Conservation (phyloP, 2,797 vertebrate genomes). For the Phoebastria nigripes region DNA sequence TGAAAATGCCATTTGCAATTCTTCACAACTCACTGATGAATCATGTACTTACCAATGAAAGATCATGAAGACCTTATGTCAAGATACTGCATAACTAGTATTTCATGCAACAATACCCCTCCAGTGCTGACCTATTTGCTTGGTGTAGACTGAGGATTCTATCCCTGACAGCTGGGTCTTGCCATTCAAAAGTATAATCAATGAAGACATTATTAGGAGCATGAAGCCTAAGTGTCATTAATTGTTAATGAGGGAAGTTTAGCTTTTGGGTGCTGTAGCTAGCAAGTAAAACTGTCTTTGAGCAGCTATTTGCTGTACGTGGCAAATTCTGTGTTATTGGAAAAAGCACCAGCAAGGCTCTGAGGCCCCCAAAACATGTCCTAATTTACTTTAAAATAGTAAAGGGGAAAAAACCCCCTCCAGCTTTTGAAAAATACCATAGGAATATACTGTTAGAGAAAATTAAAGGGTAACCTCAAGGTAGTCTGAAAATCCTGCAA, state of each 20-base stretch:
- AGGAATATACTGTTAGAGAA: not conserved
- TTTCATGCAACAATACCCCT: not conserved
- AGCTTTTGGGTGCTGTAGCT: not conserved
- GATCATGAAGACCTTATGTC: not conserved
- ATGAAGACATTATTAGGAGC: not conserved
- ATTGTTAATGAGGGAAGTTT: not conserved
- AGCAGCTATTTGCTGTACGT: not conserved
- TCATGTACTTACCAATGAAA: not conserved
- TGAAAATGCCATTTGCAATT: not conserved
- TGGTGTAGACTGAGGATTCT: not conserved
- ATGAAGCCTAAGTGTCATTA: not conserved
- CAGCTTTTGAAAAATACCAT: not conserved
- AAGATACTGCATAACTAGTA: not conserved
- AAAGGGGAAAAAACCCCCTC: not conserved
- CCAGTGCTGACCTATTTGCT: not conserved
- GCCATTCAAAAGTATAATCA: not conserved
- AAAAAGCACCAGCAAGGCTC: not conserved
- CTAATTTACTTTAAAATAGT: not conserved
- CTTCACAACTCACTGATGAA: not conserved
- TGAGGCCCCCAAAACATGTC: not conserved
- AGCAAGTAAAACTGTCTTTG: not conserved
- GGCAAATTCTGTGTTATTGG: not conserved
- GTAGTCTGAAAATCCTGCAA: not conserved
- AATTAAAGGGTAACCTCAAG: not conserved
- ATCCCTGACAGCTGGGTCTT: not conserved